Evolutionary conservation across 2,888 invertebrate genomes (phyloP), one percentile per base, ranked within the genome.

Genomic region (Mayetiola destructor): DNA sequence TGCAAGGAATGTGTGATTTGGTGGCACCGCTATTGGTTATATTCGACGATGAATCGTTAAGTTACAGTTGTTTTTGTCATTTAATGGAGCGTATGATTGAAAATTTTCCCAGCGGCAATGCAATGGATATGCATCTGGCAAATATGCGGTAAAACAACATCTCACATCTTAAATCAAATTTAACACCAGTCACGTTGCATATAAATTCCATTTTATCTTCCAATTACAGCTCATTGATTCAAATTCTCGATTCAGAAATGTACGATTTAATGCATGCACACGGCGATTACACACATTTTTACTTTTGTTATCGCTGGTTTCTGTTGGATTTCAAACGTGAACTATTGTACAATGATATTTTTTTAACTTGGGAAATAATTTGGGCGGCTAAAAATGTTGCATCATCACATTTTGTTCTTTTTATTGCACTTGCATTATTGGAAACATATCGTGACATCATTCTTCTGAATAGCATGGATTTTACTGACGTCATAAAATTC

Each of bases 271-370:
- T 95, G 88, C 90, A 92, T 66, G 86, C 89, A 56, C 89, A 92
- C 70, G 92, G 92, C 1, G 95, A 96, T 72, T 94, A 92, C 73
- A 94, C 93, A 3, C 94, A 96, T 70, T 92, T 96, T 73, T 96
- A 94, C 74, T 96, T 95, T 74, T 93, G 93, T 72, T 96, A 96
- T 72, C 85, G 95, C 42, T 95, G 95, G 95, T 95, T 95, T 75
- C 76, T 96, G 61, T 76, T 96, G 56, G 95, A 96, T 73, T 96
- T 96, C 69, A 96, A 96, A 71, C 75, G 95, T 68, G 95, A 96
- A 71, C 75, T 96, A 62, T 76, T 89, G 18, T 95, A 96, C 67
- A 85, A 90, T 61, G 94, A 95, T 68, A 90, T 95, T n/a, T 94
- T 91, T 68, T 75, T 83, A 9, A 88, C 92, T 1, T 96, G 95